These are phyloP conservation scores for Peromyscus attwateri DNA, from an alignment of 2,797 vertebrate species.

Conservation along the genomic window DNA sequence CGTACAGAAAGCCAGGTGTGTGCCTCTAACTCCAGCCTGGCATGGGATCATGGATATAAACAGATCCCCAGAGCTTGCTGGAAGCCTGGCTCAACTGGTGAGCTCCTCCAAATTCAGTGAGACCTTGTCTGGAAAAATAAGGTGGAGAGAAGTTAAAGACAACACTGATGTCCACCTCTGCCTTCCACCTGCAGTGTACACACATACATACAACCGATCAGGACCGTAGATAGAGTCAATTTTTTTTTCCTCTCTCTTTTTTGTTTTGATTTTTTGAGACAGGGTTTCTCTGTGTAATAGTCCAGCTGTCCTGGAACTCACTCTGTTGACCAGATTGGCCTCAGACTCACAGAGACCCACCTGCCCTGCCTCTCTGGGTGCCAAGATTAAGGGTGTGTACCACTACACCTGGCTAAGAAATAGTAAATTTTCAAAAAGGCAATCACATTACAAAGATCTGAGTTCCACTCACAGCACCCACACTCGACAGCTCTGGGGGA, in stretches of 20 bases:
- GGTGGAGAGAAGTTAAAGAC: background rate
- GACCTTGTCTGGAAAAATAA: background rate
- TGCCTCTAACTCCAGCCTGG: background rate
- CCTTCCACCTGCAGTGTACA: background rate
- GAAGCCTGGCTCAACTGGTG: background rate
- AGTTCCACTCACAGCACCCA: background rate
- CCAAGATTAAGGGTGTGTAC: background rate
- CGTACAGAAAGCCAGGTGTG: background rate
- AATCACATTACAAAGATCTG: background rate
- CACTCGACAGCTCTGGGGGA: background rate
- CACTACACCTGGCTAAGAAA: background rate
- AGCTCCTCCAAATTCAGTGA: background rate
- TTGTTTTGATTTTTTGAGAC: background rate
- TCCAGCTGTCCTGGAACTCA: background rate
- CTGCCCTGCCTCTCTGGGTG: background rate
- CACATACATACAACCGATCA: background rate
- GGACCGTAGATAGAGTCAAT: background rate
- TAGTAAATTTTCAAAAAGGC: background rate
- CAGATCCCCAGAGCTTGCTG: background rate
- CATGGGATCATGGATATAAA: background rate
- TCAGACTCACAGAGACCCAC: background rate
- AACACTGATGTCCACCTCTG: background rate
- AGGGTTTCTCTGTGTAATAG: background rate
- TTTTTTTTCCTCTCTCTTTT: too few species aligned
- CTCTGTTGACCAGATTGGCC: background rate